phyloP scores from a whole-genome alignment of 2,113 vertebrate species.

The Nasalis larvatus region DNA sequence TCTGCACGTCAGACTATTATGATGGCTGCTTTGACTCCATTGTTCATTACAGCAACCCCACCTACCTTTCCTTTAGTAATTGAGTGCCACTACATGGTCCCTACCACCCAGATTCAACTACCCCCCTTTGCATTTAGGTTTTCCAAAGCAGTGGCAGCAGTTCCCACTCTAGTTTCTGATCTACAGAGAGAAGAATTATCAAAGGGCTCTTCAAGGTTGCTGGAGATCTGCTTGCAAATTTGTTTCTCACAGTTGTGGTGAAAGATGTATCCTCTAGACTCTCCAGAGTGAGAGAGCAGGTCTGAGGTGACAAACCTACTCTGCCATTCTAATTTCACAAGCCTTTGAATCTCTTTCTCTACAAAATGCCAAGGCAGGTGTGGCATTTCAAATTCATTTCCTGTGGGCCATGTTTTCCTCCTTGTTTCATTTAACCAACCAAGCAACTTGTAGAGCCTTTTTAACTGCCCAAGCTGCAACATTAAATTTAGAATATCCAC shows the following conservation, averaged over 20 bases:
- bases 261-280: background rate
- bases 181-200: background rate
- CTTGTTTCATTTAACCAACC: background rate
- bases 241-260: background rate
- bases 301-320: background rate
- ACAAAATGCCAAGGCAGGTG: too few species aligned
- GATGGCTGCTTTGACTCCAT: background rate
- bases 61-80: background rate
- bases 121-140: background rate
- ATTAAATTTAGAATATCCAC: background rate
- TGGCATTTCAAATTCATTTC: too few species aligned
- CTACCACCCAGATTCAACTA: background rate
- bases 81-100: background rate
- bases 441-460: background rate
- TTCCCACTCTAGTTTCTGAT: background rate
- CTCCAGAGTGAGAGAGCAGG: background rate
- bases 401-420: background rate
- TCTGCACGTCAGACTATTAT: accelerated
- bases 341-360: background rate
- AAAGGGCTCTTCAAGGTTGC: background rate
- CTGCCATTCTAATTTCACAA: too few species aligned
- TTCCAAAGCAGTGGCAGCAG: too few species aligned
- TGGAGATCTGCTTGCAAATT: too few species aligned
- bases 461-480: background rate
- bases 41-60: background rate